A percentile compares a stretch with the other conserved stretches of the same genome.
These are phyloP conservation scores for Cheirogaleus major DNA, from an alignment of 2,797 vertebrate genomes.

Conservation along the genomic window DNA sequence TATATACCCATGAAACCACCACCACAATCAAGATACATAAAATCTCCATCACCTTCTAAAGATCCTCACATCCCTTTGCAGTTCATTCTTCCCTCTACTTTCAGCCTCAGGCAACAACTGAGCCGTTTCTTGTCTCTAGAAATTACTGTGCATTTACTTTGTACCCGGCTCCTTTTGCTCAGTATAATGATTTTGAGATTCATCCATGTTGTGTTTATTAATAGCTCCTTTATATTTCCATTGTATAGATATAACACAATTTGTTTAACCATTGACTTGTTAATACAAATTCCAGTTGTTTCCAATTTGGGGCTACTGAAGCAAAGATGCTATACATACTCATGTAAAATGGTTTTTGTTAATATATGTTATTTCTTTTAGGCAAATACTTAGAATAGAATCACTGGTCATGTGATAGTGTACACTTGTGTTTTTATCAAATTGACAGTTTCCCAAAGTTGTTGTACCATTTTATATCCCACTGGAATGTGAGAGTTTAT, in stretches of 20 bases:
- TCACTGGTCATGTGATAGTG: not conserved
- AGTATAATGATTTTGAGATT: not conserved
- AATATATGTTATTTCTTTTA: not conserved
- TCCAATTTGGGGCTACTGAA: not conserved
- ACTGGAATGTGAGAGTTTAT: not conserved
- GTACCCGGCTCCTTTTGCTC: not conserved
- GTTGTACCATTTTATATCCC: not conserved
- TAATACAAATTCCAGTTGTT: not conserved
- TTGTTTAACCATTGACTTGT: not conserved
- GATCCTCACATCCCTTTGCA: not conserved
- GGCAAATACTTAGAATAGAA: not conserved
- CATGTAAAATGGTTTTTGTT: not conserved
- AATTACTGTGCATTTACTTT: not conserved
- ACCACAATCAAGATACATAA: not conserved
- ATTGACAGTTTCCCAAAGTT: not conserved
- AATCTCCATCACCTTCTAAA: not conserved
- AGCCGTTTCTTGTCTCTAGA: not conserved
- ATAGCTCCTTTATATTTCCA: not conserved
- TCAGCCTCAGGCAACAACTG: not conserved
- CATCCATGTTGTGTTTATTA: not conserved
- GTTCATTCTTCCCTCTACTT: not conserved
- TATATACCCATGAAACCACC: not conserved
- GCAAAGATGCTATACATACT: not conserved
- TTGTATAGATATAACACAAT: not conserved
- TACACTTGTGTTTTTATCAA: not conserved